These are phyloP conservation scores for human (Homo sapiens) DNA, from an alignment of 2,113 vertebrate species.

Conservation along the genomic window DNA sequence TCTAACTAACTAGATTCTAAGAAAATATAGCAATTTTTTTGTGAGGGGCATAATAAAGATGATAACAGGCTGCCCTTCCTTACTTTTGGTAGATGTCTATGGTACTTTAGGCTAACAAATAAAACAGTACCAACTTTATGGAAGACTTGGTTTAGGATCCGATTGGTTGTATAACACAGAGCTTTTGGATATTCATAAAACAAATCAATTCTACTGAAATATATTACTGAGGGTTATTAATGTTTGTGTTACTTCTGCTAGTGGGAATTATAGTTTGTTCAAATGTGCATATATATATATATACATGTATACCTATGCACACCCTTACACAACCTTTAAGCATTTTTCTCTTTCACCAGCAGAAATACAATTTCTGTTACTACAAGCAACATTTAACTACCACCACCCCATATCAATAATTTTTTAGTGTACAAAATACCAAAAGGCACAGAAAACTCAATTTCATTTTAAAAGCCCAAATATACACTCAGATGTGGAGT, in stretches of 20 bases:
- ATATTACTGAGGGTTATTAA: not conserved
- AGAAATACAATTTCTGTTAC: not conserved
- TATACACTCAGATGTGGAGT: slow-evolving; percentile 45
- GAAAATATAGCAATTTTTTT: not conserved
- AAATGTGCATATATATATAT: not conserved
- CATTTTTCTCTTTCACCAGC: not conserved
- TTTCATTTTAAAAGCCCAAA: slow-evolving; percentile 46
- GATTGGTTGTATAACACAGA: not conserved
- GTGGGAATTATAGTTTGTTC: not conserved
- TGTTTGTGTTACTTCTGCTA: not conserved
- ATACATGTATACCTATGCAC: too few relatives aligned
- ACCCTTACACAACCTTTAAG: not conserved
- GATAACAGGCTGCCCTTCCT: not conserved
- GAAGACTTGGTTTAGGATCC: not conserved
- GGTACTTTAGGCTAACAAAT: not conserved
- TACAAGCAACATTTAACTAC: not conserved
- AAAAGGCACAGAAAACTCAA: not conserved
- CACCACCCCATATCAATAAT: not conserved
- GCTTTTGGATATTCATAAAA: not conserved
- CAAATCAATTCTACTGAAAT: not conserved
- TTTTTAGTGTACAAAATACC: not conserved
- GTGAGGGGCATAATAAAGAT: not conserved
- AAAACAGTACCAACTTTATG: not conserved
- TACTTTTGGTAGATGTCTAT: not conserved
- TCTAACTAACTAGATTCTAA: not conserved